These are phyloP conservation scores for Papilio xuthus DNA, from an alignment of 1,140 invertebrate species.

Conservation along the genomic window DNA sequence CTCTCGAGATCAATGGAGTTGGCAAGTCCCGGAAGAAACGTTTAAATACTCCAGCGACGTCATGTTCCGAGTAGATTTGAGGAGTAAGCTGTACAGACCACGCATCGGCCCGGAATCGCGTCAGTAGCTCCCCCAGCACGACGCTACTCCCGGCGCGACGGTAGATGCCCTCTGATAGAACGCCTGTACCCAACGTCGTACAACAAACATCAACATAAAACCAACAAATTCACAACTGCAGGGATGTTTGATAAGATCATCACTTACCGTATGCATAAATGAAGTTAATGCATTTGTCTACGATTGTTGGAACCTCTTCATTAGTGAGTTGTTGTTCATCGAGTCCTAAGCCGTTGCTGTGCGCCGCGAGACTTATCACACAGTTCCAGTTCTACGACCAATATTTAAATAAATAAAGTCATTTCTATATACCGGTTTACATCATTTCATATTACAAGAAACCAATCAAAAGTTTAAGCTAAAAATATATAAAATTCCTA, in stretches of 20 bases:
- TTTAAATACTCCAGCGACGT: conserved; percentile 92
- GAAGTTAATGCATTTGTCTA: conserved; percentile 95
- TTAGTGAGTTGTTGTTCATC: conserved; percentile 93
- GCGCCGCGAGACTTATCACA: conserved; percentile 87
- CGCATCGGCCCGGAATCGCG: conserved; percentile 89
- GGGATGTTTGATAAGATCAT: conserved; percentile 14
- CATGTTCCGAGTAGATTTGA: conserved; percentile 90
- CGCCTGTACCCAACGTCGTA: conserved; percentile 82
- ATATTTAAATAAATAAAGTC: conserved; percentile 1
- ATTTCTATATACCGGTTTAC: conserved; percentile 8
- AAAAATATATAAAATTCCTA: background rate
- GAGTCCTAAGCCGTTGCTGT: conserved; percentile 88
- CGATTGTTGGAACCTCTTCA: conserved; percentile 92
- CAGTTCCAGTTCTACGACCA: conserved; percentile 85
- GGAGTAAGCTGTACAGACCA: conserved; percentile 90
- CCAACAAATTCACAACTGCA: background rate
- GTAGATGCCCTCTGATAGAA: conserved; percentile 93
- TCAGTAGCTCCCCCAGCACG: conserved; percentile 89
- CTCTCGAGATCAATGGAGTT: conserved; percentile 48
- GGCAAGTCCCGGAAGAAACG: conserved; percentile 56
- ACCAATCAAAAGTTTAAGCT: too few species aligned
- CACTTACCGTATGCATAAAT: conserved; percentile 90
- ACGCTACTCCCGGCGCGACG: conserved; percentile 88
- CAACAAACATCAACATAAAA: conserved; percentile 19
- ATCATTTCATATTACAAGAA: background rate